These are phyloP conservation scores for Mesopsocus fuscifrons DNA, from an alignment of 2,888 invertebrate genomes.

Conservation along the genomic window DNA sequence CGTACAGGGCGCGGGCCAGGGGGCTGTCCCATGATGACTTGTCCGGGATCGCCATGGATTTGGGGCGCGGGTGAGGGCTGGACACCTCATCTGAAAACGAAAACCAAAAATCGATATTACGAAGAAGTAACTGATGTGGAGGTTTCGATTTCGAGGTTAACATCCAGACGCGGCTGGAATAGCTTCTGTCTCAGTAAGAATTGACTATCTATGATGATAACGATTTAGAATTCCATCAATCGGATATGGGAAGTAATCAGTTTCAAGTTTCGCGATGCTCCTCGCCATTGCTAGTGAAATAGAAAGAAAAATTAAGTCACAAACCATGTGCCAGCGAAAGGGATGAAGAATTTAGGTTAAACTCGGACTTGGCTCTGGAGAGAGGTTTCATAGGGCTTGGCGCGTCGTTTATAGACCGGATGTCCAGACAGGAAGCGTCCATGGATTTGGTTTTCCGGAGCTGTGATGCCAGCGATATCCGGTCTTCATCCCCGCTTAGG, in stretches of 20 bases:
- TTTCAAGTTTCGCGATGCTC: too few species aligned
- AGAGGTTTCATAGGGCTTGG: conserved; percentile 40
- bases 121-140: not conserved
- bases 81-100: conserved; percentile 1
- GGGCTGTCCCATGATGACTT: conserved; percentile 41
- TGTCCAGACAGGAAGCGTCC: conserved; percentile 72
- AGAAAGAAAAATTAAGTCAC: too few species aligned
- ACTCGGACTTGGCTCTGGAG: conserved; percentile 73
- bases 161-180: too few species aligned
- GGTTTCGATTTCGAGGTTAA: too few species aligned
- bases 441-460: conserved; percentile 73
- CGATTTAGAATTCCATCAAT: too few species aligned
- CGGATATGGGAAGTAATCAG: too few species aligned
- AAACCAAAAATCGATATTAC: not conserved
- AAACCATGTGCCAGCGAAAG: conserved; percentile 50
- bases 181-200: too few species aligned
- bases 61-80: conserved; percentile 21
- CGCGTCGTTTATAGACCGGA: conserved; percentile 30
- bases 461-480: conserved; percentile 55
- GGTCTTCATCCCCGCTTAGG: conserved; percentile 43
- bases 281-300: too few species aligned
- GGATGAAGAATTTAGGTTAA: conserved; percentile 57
- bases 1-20: conserved; percentile 68
- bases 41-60: conserved; percentile 29
- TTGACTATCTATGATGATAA: too few species aligned